Conservation (phyloP, 2,797 vertebrate genomes). For the Lemur catta region DNA sequence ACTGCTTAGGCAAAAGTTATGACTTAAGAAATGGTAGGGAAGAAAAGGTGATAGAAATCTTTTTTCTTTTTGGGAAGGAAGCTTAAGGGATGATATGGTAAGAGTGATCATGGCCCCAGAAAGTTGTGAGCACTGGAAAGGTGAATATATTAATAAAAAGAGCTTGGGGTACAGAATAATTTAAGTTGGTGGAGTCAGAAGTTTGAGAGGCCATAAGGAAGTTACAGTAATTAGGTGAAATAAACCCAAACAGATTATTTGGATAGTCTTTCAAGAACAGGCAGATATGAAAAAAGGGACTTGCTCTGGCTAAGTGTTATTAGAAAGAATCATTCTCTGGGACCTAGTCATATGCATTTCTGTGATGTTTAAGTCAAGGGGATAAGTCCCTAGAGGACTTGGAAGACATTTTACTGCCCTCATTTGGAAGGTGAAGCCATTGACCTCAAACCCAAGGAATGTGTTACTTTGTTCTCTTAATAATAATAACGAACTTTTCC, state of each 20-base stretch:
- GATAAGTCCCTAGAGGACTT: not conserved
- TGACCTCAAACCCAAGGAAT: conserved; percentile 50
- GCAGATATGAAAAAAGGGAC: not conserved
- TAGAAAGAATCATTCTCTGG: not conserved
- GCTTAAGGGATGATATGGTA: not conserved
- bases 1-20: not conserved
- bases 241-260: not conserved
- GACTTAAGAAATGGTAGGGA: not conserved
- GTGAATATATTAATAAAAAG: not conserved
- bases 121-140: not conserved
- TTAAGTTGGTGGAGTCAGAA: not conserved
- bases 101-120: not conserved
- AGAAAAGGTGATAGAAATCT: not conserved
- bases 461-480: conserved; percentile 46
- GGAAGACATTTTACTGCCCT: conserved; percentile 18
- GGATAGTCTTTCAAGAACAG: not conserved
- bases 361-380: conserved; percentile 33
- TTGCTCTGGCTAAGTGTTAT: not conserved
- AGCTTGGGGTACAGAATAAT: not conserved
- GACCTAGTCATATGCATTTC: not conserved
- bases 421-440: conserved; percentile 39
- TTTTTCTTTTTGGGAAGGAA: not conserved
- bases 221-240: not conserved
- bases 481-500: conserved; percentile 30
- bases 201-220: not conserved